Evolutionary conservation across 2,888 invertebrate genomes (phyloP), one percentile per base, ranked within the genome.

Genomic region (Zaprionus bogoriensis): DNA sequence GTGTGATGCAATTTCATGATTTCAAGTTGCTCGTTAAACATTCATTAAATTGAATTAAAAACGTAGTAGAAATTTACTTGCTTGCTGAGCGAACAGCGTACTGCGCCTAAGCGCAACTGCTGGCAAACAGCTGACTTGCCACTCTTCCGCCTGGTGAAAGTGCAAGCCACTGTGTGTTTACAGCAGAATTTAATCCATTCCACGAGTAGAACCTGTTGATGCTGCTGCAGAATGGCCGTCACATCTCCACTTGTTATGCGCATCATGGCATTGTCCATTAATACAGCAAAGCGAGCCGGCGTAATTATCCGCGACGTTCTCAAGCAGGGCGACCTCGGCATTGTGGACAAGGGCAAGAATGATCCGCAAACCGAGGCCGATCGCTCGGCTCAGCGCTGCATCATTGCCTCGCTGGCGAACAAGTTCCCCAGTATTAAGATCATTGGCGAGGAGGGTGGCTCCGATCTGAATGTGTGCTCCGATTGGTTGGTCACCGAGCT

Each of bases 291-390:
- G 76, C 93, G 95, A 82, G 98, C 98, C 69, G 98, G 98, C 0
- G 94, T 94, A 91, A 97, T 99, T 63, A 96, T 99, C 46, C 93
- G 97, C 72, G 97, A 98, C 92, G 94, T 99, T 41, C 94, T 98
- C 94, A 95, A 93, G 74, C 94, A 94, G 89, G 98, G 98, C 39
- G 96, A 98, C 83, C 92, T 99, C 39, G 97, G 96, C 53, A 98
- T 98, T 79, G 94, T 98, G 10, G 97, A 98, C 86, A 98, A 99
- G 94, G 97, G 96, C 17, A 95, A 95, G 88, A 96, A 98, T 92
- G 99, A 99, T 92, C 93, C 97, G 39, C 99, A 99, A 93, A 99
- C 99, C 3, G 98, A 98, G 92, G 99, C 99, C 4, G 99, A 99
- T 90, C 93, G 99, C 72, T 96, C 96, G 23, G 98, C 98, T 0